phyloP scores from a whole-genome alignment of 2,888 invertebrate species.

The Oxycera nigricornis region DNA sequence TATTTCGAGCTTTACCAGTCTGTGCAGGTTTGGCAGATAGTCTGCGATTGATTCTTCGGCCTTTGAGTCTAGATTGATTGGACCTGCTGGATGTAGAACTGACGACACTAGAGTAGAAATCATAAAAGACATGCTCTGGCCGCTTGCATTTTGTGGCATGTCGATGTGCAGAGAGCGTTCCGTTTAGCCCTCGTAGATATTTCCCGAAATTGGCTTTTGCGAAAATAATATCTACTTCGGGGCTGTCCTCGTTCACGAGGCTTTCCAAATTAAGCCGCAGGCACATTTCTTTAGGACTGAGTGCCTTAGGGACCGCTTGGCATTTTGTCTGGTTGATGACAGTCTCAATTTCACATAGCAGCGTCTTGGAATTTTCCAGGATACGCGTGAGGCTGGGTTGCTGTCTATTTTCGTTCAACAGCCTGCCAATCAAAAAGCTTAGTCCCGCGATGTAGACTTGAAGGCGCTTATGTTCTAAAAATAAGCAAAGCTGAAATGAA shows the following conservation, averaged over 20 bases:
- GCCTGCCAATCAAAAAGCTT: conserved; percentile 51
- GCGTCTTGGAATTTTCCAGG: conserved; percentile 52
- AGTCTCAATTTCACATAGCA: conserved; percentile 58
- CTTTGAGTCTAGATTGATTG: not conserved
- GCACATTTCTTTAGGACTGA: conserved; percentile 22
- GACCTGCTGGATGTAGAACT: not conserved
- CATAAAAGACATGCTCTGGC: not conserved
- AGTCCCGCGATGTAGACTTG: conserved; percentile 57
- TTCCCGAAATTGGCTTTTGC: conserved; percentile 25
- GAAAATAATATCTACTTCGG: conserved; percentile 3
- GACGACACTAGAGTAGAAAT: not conserved
- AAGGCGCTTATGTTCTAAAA: conserved; percentile 53
- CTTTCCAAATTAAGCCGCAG: conserved; percentile 10
- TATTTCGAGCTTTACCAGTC: too few species aligned
- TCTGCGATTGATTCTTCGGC: not conserved
- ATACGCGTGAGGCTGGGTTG: conserved; percentile 53
- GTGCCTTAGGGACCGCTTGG: conserved; percentile 2
- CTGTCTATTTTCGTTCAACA: conserved; percentile 45
- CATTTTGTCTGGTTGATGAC: conserved; percentile 53
- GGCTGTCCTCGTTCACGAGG: not conserved
- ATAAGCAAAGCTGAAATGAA: conserved; percentile 24
- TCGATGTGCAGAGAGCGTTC: not conserved
- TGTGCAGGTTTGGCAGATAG: too few species aligned
- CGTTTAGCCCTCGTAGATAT: conserved; percentile 2
- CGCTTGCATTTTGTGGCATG: not conserved